A percentile compares a stretch with the other conserved stretches of the same genome.
phyloP scores from a whole-genome alignment of 2,113 vertebrate genomes.

The Egretta garzetta region DNA sequence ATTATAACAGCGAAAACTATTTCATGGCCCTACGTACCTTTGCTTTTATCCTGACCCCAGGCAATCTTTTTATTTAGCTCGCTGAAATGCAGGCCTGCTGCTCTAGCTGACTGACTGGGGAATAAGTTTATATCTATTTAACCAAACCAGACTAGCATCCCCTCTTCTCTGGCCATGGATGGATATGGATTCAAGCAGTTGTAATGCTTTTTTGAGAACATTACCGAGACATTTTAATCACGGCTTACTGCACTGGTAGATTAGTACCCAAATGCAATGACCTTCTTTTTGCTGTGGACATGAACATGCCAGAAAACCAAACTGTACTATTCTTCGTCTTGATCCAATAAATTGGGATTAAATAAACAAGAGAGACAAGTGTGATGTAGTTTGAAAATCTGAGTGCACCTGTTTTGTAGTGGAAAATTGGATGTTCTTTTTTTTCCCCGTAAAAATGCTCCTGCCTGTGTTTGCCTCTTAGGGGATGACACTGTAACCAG shows the following conservation, averaged over 20 bases:
- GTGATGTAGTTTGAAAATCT: constrained; percentile 42
- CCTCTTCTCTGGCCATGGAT: constrained; percentile 20
- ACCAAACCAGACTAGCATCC: constrained; percentile 41
- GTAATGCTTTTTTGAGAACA: constrained; percentile 31
- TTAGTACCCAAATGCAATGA: constrained; percentile 49
- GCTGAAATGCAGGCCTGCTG: constrained; percentile 52
- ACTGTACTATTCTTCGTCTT: neutral
- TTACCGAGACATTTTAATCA: constrained; percentile 57
- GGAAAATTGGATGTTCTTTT: constrained; percentile 52
- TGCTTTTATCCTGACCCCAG: constrained; percentile 61
- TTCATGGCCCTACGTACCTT: constrained; percentile 62
- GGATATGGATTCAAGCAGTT: constrained; percentile 54
- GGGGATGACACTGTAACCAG: neutral
- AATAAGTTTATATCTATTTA: constrained; percentile 53
- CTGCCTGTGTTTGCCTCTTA: constrained; percentile 3
- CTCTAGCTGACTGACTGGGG: constrained; percentile 42
- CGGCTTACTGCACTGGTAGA: constrained; percentile 64
- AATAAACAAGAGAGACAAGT: constrained; percentile 57
- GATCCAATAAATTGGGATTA: constrained; percentile 35
- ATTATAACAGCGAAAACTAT: constrained; percentile 26
- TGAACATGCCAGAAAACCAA: constrained; percentile 52
- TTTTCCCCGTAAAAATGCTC: neutral
- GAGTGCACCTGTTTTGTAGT: constrained; percentile 63
- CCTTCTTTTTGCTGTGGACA: constrained; percentile 38
- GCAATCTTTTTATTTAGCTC: constrained; percentile 64